Conservation (phyloP, 1,140 invertebrate species). For the Propsilocerus akamusi region DNA sequence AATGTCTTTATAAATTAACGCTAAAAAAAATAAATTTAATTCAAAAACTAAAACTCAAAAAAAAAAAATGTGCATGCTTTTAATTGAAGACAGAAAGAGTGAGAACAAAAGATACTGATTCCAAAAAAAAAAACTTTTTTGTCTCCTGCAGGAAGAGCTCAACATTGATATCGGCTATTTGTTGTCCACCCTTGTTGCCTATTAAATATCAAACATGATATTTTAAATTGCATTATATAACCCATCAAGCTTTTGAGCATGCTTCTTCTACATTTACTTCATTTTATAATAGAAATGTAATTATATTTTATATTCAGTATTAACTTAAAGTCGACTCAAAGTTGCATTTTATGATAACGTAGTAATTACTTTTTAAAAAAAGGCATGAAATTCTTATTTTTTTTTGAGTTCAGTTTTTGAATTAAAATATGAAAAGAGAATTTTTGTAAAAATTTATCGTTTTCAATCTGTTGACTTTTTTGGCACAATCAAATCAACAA, state of each 20-base stretch:
- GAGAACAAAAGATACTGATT: too few species aligned
- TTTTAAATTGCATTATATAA: conserved; percentile 18
- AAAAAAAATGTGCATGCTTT: conserved; percentile 9
- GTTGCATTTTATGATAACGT: too few species aligned
- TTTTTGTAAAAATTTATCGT: conserved; percentile 20
- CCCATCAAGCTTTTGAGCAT: conserved; percentile 13
- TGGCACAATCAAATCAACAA: background rate
- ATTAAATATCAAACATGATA: conserved; percentile 24
- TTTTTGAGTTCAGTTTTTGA: conserved; percentile 18
- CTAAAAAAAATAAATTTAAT: conserved; percentile 9
- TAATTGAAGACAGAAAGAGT: too few species aligned
- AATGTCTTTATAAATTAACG: conserved; percentile 16
- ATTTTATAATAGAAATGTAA: conserved; percentile 19
- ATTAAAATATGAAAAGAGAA: conserved; percentile 15
- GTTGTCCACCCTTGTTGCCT: conserved; percentile 31
- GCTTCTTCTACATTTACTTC: conserved; percentile 15
- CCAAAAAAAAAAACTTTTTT: background rate
- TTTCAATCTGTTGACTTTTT: background rate
- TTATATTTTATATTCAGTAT: conserved; percentile 13
- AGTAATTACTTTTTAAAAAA: conserved; percentile 1
- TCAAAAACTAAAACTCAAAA: conserved; percentile 14
- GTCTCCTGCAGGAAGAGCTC: conserved; percentile 28
- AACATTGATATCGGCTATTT: conserved; percentile 32
- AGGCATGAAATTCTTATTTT: conserved; percentile 16
- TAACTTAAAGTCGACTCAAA: conserved; percentile 18